Percentiles rank a stretch among this genome's conserved stretches.
Conservation (phyloP, 2,797 vertebrate species). For the Enteromius viviparus region DNA sequence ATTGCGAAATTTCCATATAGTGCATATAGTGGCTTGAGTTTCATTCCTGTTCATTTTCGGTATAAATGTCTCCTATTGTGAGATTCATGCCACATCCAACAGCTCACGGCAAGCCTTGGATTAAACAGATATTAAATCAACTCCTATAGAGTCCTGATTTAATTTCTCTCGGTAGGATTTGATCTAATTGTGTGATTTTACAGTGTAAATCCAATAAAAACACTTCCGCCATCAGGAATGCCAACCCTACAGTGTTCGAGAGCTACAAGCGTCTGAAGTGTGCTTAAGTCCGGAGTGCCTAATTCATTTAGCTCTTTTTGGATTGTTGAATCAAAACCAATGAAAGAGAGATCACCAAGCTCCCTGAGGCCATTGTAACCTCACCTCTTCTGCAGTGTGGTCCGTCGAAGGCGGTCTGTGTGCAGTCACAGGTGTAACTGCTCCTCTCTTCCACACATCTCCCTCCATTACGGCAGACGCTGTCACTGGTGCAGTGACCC, state of each 20-base stretch:
- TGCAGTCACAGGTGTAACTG: slow-evolving; percentile 83
- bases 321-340: background rate
- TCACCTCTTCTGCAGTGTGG: slow-evolving; percentile 83
- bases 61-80: background rate
- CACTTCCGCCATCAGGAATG: background rate
- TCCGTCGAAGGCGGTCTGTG: slow-evolving; percentile 81
- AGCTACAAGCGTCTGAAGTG: background rate
- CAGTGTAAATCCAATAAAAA: slow-evolving; percentile 8
- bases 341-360: background rate
- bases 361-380: background rate
- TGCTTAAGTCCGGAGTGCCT: background rate
- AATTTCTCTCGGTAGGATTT: slow-evolving; percentile 19
- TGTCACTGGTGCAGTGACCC: slow-evolving; percentile 85
- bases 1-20: slow-evolving; percentile 23
- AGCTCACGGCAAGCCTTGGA: background rate
- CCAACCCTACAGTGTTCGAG: background rate
- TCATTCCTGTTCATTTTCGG: background rate
- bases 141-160: background rate
- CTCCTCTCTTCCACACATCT: slow-evolving; percentile 84
- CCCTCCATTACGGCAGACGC: slow-evolving; percentile 82
- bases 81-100: background rate
- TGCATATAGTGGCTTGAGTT: slow-evolving; percentile 12
- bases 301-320: background rate
- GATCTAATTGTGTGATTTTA: slow-evolving; percentile 26
- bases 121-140: slow-evolving; percentile 30